A percentile compares a stretch with the other conserved stretches of the same genome.
Conservation (phyloP, 2,113 vertebrate genomes). For the Nannobrachium achirus region DNA sequence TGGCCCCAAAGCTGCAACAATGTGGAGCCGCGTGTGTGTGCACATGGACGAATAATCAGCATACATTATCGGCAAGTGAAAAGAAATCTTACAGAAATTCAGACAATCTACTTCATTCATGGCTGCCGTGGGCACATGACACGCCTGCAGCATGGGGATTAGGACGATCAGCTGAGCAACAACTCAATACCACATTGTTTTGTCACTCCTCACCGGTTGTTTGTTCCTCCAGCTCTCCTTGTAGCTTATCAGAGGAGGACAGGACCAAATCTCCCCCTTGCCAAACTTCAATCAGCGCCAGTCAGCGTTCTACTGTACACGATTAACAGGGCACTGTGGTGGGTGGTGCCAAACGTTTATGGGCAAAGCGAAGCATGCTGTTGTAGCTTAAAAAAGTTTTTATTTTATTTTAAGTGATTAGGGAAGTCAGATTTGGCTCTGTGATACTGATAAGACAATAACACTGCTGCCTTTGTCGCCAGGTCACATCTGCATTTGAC, state of each 20-base stretch:
- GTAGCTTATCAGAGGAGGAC: constrained; percentile 70
- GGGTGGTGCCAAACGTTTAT: constrained; percentile 13
- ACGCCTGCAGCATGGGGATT: constrained; percentile 71
- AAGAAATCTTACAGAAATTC: constrained; percentile 60
- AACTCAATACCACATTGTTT: constrained; percentile 80
- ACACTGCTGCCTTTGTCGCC: constrained; percentile 57
- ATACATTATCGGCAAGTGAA: constrained; percentile 50
- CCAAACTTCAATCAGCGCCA: constrained; percentile 61
- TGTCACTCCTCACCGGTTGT: constrained; percentile 62
- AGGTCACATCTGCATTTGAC: constrained; percentile 60
- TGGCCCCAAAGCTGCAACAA: constrained; percentile 7
- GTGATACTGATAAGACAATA: constrained; percentile 51
- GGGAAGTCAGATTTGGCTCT: constrained; percentile 44
- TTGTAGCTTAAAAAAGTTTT: constrained; percentile 23
- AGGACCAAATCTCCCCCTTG: constrained; percentile 58
- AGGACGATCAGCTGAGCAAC: constrained; percentile 75
- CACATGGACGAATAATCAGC: constrained; percentile 53
- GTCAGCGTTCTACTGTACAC: constrained; percentile 49
- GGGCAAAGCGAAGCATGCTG: constrained; percentile 26
- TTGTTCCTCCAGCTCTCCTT: constrained; percentile 57
- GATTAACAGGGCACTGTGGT: constrained; percentile 21
- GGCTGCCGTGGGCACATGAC: constrained; percentile 70
- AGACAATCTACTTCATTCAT: constrained; percentile 74
- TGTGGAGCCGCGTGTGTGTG: constrained; percentile 18
- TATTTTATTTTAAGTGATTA: constrained; percentile 21